Base-by-base conservation (phyloP, 2,797 vertebrate species). In the Glossophaga mutica region DNA sequence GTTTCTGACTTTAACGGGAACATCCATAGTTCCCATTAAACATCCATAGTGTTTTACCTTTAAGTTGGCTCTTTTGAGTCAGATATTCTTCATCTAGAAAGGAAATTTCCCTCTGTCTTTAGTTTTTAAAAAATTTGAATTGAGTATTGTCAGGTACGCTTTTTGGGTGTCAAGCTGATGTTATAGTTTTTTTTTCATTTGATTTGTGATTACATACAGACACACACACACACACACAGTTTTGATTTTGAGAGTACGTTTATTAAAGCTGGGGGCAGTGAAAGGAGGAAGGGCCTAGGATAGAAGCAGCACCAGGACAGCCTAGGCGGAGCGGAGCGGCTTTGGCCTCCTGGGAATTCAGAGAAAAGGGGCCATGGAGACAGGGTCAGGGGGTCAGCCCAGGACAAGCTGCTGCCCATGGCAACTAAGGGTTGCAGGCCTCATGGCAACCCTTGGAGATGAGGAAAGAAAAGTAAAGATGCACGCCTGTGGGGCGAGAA, bases 91-190 rank as follows among this genome's bases (percentile, higher is more conserved):
- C 79, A 77, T 92, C n/a, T 88, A 67, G 42, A 92, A 78, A 83
- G 57, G 46, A 90, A 81, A 10, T 94, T 14, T 70, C 8, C 52
- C 3, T 73, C 67, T 88, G 9, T 18, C 87, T 82, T 95, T 87
- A 90, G 19, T 85, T 94, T 88, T 90, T 88, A 55, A 95, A 90
- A 68, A 86, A 34, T 83, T 57, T 94, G 65, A 76, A 48, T 96
- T 91, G 90, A 84, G 87, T 82, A 29, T 50, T 79, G 18, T 88
- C 8, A 44, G 0, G 24, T 59, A 77, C 1, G 19, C 44, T 29
- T 91, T 91, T 46, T 19, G 57, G 32, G 32, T 82, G 62, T 81
- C 34, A 87, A 77, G 42, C 68, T 77, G 18, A 52, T 65, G 37
- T 10, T 93, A 9, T 32, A 5, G 2, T 68, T 94, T 59, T 46